Conservation (phyloP, 1,140 invertebrate genomes). For the Antheraea mylitta region DNA sequence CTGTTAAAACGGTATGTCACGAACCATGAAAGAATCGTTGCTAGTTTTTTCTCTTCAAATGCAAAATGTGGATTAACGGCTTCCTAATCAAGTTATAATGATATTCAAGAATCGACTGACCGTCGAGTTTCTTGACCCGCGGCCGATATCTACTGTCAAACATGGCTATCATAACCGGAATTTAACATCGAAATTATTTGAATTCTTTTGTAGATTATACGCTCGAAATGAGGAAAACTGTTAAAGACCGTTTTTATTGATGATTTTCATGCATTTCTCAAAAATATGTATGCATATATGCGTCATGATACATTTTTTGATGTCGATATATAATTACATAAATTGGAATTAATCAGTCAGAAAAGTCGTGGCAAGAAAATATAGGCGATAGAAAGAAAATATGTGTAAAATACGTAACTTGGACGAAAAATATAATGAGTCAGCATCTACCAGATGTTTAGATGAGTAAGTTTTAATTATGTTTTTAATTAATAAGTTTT, state of each 20-base stretch:
- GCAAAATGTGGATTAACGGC: constrained; percentile 11
- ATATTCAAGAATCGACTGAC: constrained; percentile 24
- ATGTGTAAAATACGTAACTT: no score
- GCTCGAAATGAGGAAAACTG: not conserved
- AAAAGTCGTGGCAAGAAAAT: no score
- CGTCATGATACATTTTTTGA: no score
- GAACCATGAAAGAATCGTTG: not conserved
- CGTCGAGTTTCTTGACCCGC: constrained; percentile 29
- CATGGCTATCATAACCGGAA: constrained; percentile 18
- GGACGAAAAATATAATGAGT: no score
- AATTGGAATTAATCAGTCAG: no score
- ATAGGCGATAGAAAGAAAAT: no score
- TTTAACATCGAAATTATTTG: constrained; percentile 6
- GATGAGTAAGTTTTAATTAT: no score
- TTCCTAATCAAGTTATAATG: constrained; percentile 31
- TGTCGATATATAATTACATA: no score
- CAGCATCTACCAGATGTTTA: no score
- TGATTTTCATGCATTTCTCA: no score
- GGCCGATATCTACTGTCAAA: constrained; percentile 12
- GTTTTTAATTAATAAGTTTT: no score
- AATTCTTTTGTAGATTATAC: constrained; percentile 1
- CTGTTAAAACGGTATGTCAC: not conserved
- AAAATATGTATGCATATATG: no score
- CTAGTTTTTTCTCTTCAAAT: constrained; percentile 1
- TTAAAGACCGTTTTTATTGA: not conserved